These are phyloP conservation scores for Drosophila burlai DNA, from an alignment of 1,140 invertebrate species.

Conservation along the genomic window DNA sequence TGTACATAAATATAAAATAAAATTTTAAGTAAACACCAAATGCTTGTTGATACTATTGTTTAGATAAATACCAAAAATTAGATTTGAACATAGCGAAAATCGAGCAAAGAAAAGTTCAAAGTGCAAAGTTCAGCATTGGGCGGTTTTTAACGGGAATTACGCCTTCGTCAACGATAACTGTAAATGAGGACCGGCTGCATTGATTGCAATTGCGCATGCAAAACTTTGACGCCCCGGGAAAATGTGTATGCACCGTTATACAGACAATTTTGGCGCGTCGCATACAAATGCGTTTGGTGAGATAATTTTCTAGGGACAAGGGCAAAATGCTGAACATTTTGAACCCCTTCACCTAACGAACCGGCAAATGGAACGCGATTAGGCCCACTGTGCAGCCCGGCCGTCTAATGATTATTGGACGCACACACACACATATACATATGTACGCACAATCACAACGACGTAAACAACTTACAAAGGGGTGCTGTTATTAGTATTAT, in stretches of 20 bases:
- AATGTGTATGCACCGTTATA: conserved; percentile 48
- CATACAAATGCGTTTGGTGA: neutral
- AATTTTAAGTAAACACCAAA: neutral
- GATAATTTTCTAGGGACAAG: conserved; percentile 5
- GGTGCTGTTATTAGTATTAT: conserved; percentile 26
- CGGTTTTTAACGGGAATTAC: neutral
- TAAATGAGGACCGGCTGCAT: conserved; percentile 12
- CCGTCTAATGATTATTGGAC: conserved; percentile 29
- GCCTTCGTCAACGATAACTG: too few relatives aligned
- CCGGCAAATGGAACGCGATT: conserved; percentile 14
- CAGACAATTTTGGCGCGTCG: conserved; percentile 26
- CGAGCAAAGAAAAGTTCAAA: conserved; percentile 2
- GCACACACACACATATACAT: neutral
- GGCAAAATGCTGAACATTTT: conserved; percentile 1
- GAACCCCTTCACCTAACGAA: neutral
- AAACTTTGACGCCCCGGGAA: conserved; percentile 27
- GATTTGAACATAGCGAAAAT: neutral
- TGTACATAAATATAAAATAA: too few relatives aligned
- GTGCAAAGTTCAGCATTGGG: conserved; percentile 5
- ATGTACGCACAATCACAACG: neutral
- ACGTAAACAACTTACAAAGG: conserved; percentile 11
- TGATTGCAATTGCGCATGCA: conserved; percentile 39
- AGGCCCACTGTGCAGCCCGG: conserved; percentile 18
- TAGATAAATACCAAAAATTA: neutral
- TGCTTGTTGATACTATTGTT: neutral